Evolutionary conservation across 2,888 invertebrate species (phyloP), one percentile per base, ranked within the genome.

Genomic region (Caenorhabditis becei): DNA sequence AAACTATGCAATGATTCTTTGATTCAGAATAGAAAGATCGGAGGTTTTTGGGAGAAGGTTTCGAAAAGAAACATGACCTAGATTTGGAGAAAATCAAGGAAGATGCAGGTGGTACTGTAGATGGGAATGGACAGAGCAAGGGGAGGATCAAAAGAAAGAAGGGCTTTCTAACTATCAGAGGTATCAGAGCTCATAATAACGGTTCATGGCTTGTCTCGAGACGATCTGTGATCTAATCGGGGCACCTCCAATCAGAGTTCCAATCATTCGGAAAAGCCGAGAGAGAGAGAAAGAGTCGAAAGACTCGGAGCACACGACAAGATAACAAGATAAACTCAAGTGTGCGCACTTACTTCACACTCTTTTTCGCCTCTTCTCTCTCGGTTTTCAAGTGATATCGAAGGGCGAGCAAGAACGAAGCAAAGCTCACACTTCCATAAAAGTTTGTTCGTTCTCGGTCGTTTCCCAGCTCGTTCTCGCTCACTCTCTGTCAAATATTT

Each of bases 301-400:
- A 63, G 32, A 51, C 37, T 47, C 35, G 69, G 67, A 28, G 54
- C 41, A n/a, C 51, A 62, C 35, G 61, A 65, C 44, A 74, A 74
- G 74, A 74, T 74, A 63, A 77, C 75, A 77, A 77, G 70, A 77
- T 67, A 77, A 77, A 67, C 59, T 70, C 58, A 61, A 71, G 71
- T 71, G 61, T 41, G 74, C 65, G 47, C 74, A 74, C 72, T 72
- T 63, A 72, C 65, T 72, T 72, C 72, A 65, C 72, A 72, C 74
- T 74, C 58, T 65, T 58, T 58, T 26, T 44, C 26, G 54, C 44
- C 23, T 37, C 47, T 44, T 54, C 44, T 65, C 72, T 65, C 62
- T 72, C 32, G 37, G 32, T 32, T 32, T 56, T 41, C 56, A 53
- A 20, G 49, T 23, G 35, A 47, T 20, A 35, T 18, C 35, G 47